These are phyloP conservation scores for Ips nitidus DNA, from an alignment of 1,140 invertebrate genomes.

Conservation along the genomic window DNA sequence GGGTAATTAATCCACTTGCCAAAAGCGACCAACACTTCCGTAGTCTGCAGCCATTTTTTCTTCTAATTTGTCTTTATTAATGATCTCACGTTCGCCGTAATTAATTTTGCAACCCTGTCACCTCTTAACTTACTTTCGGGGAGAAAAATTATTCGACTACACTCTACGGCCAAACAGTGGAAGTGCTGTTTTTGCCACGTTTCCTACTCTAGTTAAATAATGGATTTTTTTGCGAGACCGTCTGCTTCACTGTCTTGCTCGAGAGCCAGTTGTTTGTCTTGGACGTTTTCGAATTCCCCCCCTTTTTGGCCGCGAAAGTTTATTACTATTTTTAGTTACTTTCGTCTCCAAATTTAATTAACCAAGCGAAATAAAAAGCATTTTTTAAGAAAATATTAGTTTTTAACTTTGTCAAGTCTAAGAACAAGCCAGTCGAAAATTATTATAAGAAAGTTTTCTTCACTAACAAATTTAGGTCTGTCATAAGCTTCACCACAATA, in stretches of 20 bases:
- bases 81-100: constrained; percentile 26
- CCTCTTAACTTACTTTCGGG: constrained; percentile 24
- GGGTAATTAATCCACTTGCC: too few species aligned
- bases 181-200: constrained; percentile 15
- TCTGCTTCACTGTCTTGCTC: constrained; percentile 4
- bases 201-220: constrained; percentile 18
- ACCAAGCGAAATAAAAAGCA: not conserved
- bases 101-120: constrained; percentile 29
- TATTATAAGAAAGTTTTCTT: not conserved
- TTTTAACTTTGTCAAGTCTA: not conserved
- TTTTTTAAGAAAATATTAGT: too few species aligned
- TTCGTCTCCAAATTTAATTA: not conserved
- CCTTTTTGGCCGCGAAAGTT: not conserved
- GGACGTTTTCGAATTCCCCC: constrained; percentile 1
- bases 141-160: constrained; percentile 27
- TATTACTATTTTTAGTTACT: not conserved
- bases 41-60: constrained; percentile 18
- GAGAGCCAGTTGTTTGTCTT: constrained; percentile 12
- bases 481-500: not conserved
- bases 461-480: not conserved
- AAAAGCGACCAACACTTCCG: constrained; percentile 4
- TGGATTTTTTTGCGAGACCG: constrained; percentile 13
- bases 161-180: constrained; percentile 25
- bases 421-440: not conserved
- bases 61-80: constrained; percentile 31